Base-by-base conservation (phyloP, 2,888 invertebrate species). In the Heliconius hortense region DNA sequence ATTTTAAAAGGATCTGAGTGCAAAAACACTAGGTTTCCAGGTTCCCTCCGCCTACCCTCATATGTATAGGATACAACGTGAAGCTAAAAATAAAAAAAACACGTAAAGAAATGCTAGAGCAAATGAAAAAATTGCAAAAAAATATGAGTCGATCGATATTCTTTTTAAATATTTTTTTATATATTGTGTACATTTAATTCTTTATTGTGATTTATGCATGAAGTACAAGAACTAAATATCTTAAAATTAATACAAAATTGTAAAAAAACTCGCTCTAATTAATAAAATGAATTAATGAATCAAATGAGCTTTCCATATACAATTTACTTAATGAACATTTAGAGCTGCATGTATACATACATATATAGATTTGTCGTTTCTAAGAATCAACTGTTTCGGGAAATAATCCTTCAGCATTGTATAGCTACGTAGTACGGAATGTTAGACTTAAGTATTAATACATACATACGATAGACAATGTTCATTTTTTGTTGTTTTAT, bases 381-480 rank as follows among this genome's bases (percentile, higher is more conserved):
- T 43, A 24, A 21, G n/a, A 13, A 18, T 56, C 10, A 59, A 13
- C 24, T 31, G 24, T 59, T 15, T 24, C n/a, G 4, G n/a, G 28
- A 15, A 43, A 43, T 43, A 28, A 28, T 28, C 15, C 21, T 11
- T 59, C 56, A 39, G 70, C 70, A 26, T 81, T 84, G 84, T 89
- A 87, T 86, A 88, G 88, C 86, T 83, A 83, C 81, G 82, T 85
- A 81, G 82, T 86, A 87, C 87, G 85, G 82, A 86, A 87, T 80
- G 80, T 81, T 88, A 88, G 85, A 21, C 82, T 77, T 83, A 93
- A 92, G 92, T 88, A 90, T 90, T 91, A 90, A 90, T 88, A 90
- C 85, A 89, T 89, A 90, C 90, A 90, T 92, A 91, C 90, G 90
- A 92, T 93, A 93, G 92, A 90, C 90, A 92, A 91, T 93, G 93